Evolutionary conservation across 2,888 invertebrate genomes (phyloP).

Genomic region (Pseudococcus longispinus): DNA sequence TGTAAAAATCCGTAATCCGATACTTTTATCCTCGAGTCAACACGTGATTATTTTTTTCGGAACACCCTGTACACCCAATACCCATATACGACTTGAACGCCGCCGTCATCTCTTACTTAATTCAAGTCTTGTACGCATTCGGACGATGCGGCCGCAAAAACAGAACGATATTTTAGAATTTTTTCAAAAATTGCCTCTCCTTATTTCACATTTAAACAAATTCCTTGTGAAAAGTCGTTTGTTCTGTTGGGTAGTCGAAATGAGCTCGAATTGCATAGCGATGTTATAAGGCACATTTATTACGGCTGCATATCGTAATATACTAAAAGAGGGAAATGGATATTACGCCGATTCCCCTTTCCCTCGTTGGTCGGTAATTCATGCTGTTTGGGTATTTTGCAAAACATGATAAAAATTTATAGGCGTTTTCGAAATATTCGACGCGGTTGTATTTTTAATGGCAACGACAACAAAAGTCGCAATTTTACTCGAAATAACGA

Average conservation of each 20-base stretch:
- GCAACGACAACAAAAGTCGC: slow-evolving; percentile 13
- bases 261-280: not conserved
- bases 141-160: not conserved
- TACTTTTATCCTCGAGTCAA: not conserved
- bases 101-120: not conserved
- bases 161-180: not conserved
- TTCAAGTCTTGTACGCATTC: not conserved
- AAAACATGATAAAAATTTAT: slow-evolving; percentile 35
- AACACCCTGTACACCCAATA: not conserved
- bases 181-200: not conserved
- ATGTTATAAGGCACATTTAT: not conserved
- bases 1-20: not conserved
- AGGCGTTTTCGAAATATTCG: slow-evolving; percentile 10
- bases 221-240: not conserved
- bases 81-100: not conserved
- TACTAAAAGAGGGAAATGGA: not conserved
- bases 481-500: not conserved
- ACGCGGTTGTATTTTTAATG: not conserved
- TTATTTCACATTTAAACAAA: not conserved
- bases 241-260: not conserved
- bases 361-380: not conserved
- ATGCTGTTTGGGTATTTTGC: not conserved
- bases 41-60: not conserved
- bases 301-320: not conserved
- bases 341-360: not conserved